A percentile compares a stretch with the other conserved stretches of the same genome.
phyloP scores from a whole-genome alignment of 2,888 invertebrate genomes.

The Himalopsyche anomala region DNA sequence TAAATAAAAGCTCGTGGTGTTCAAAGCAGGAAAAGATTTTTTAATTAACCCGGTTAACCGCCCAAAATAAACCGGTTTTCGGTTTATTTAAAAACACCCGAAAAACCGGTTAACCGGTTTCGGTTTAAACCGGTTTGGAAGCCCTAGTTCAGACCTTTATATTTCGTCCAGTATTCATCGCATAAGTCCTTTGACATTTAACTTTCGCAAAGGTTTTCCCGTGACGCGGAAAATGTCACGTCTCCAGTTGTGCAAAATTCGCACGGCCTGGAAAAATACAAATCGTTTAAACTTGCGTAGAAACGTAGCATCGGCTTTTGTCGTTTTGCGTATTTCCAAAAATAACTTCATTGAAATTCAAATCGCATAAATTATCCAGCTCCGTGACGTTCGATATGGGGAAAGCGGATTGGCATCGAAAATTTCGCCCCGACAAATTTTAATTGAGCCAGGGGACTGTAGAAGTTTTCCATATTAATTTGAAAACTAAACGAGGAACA shows the following conservation, averaged over 20 bases:
- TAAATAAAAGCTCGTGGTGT: too few species aligned
- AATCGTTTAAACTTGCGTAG: slow-evolving; percentile 41
- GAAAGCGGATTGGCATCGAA: slow-evolving; percentile 2
- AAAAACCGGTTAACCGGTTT: too few species aligned
- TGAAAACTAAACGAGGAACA: not conserved
- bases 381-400: slow-evolving; percentile 12
- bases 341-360: slow-evolving; percentile 42
- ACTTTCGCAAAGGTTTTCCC: slow-evolving; percentile 41
- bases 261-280: slow-evolving; percentile 28
- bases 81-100: too few species aligned
- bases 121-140: too few species aligned
- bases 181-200: slow-evolving; percentile 54
- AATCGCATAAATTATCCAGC: slow-evolving; percentile 35
- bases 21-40: too few species aligned
- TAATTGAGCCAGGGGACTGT: not conserved
- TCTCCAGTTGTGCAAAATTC: slow-evolving; percentile 31
- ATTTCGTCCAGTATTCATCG: slow-evolving; percentile 32
- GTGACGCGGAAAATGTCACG: slow-evolving; percentile 49
- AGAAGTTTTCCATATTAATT: slow-evolving; percentile 29
- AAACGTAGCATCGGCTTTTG: slow-evolving; percentile 22
- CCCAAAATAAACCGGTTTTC: too few species aligned
- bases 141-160: slow-evolving; percentile 28
- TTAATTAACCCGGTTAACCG: too few species aligned
- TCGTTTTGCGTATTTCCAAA: slow-evolving; percentile 42
- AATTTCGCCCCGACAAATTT: slow-evolving; percentile 15